Percentiles rank a stretch among this genome's conserved stretches.
Evolutionary conservation across 2,113 vertebrate species (phyloP).

Genomic region (Macrotis lagotis): DNA sequence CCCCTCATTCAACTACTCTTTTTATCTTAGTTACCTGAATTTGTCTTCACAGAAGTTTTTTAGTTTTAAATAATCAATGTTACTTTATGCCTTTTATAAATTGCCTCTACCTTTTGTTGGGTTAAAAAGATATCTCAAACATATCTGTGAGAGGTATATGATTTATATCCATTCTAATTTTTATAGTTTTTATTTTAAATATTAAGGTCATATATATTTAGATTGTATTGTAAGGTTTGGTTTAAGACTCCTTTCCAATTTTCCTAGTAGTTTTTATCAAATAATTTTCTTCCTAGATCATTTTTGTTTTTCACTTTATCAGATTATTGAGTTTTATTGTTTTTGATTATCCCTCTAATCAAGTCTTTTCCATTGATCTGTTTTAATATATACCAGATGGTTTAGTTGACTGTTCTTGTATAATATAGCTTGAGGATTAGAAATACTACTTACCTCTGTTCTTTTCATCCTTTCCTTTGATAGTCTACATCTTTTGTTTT

Average conservation of each 20-base stretch:
- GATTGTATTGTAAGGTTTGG: background rate
- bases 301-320: background rate
- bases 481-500: background rate
- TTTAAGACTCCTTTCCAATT: background rate
- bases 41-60: background rate
- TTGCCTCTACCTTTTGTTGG: background rate
- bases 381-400: background rate
- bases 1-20: background rate
- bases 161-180: background rate
- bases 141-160: background rate
- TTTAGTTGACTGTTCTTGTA: background rate
- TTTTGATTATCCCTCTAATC: background rate
- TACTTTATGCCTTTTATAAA: background rate
- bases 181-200: background rate
- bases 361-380: background rate
- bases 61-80: background rate
- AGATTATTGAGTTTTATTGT: background rate
- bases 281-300: background rate
- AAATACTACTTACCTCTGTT: background rate
- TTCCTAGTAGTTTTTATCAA: background rate
- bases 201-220: background rate
- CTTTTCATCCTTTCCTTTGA: no score
- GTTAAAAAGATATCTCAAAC: background rate
- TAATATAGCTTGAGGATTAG: background rate
- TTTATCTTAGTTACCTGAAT: background rate